phyloP scores from a whole-genome alignment of 2,797 vertebrate species.

The Echiichthys vipera region DNA sequence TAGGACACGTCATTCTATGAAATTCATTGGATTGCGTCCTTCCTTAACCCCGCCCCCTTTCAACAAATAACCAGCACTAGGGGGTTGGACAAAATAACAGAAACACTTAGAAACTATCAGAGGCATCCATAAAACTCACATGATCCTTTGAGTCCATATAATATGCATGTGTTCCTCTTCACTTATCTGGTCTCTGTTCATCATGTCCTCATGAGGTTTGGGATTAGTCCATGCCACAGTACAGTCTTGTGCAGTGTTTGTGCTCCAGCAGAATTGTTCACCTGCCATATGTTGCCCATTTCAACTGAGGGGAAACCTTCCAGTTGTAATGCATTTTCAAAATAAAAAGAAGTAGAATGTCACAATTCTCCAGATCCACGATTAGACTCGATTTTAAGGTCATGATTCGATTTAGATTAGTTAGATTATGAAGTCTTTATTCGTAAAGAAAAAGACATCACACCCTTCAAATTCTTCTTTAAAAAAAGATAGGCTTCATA shows the following conservation, averaged over 20 bases:
- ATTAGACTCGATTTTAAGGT: too few species aligned
- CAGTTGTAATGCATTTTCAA: background rate
- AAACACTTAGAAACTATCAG: background rate
- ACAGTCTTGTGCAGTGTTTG: background rate
- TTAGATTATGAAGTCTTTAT: too few species aligned
- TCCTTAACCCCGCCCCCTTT: constrained; percentile 40
- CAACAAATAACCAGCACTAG: constrained; percentile 16
- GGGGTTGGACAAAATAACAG: background rate
- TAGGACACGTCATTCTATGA: constrained; percentile 76
- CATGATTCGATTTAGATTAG: too few species aligned
- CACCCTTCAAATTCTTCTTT: too few species aligned
- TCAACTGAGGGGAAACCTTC: background rate
- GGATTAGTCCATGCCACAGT: background rate
- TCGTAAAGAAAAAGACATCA: too few species aligned
- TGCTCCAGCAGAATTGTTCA: background rate
- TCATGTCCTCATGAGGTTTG: constrained; percentile 9
- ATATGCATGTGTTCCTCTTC: background rate
- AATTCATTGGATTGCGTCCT: background rate
- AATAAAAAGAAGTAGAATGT: too few species aligned
- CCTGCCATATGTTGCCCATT: background rate
- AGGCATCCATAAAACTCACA: background rate
- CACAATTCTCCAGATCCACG: too few species aligned
- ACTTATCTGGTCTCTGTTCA: background rate
- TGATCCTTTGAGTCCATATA: background rate
- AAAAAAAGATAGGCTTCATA: too few species aligned